phyloP scores from a whole-genome alignment of 2,113 vertebrate species.

The Lophochroa leadbeateri region DNA sequence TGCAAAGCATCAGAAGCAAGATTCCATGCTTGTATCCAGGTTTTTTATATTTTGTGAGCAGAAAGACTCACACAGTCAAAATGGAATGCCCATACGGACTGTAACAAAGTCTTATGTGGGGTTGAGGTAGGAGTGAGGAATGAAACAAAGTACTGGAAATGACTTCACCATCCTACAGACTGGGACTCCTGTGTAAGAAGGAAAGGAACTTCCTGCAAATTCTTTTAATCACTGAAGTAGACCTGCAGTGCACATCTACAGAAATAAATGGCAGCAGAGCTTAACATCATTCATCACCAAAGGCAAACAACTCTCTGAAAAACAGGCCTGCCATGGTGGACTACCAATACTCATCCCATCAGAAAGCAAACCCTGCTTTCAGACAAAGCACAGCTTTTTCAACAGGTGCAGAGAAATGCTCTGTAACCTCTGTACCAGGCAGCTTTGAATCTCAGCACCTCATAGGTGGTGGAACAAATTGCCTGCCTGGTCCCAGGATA shows the following conservation, averaged over 20 bases:
- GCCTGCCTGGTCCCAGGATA: not conserved
- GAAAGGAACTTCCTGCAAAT: not conserved
- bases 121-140: not conserved
- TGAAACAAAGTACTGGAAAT: not conserved
- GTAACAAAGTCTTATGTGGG: not conserved
- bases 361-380: not conserved
- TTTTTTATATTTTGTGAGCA: not conserved
- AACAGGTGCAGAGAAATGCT: not conserved
- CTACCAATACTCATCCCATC: not conserved
- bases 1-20: not conserved
- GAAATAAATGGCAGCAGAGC: not conserved
- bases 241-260: not conserved
- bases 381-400: not conserved
- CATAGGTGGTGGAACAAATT: constrained; percentile 4
- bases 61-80: not conserved
- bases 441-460: not conserved
- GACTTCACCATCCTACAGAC: not conserved
- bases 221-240: not conserved
- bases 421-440: not conserved
- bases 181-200: not conserved
- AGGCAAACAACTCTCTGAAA: not conserved
- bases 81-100: not conserved
- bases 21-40: not conserved
- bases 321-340: not conserved
- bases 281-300: not conserved